phyloP scores from a whole-genome alignment of 2,113 vertebrate genomes.

The Equus przewalskii region DNA sequence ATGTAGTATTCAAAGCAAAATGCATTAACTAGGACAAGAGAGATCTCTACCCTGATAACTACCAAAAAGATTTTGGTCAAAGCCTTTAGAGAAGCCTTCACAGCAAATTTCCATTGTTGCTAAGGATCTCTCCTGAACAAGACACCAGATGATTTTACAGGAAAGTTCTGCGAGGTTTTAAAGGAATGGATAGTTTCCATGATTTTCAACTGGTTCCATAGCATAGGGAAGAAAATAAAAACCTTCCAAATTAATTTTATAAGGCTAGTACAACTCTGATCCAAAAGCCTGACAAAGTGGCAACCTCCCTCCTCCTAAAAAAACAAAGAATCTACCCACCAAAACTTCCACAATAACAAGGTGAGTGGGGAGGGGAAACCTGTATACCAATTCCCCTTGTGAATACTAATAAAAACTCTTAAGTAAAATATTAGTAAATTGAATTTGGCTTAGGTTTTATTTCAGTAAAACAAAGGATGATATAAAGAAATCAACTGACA shows the following conservation, averaged over 20 bases:
- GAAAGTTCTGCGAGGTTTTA: neutral
- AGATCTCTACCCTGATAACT: neutral
- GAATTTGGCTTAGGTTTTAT: neutral
- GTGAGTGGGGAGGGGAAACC: neutral
- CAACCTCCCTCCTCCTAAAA: neutral
- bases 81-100: neutral
- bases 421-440: conserved; percentile 20
- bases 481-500: conserved; percentile 12
- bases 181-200: neutral
- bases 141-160: neutral
- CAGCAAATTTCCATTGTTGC: neutral
- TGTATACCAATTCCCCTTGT: neutral
- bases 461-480: conserved; percentile 31
- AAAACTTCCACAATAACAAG: conserved; percentile 17
- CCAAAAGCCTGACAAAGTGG: neutral
- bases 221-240: neutral
- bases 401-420: conserved; percentile 19
- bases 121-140: conserved; percentile 11
- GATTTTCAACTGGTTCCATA: neutral
- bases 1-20: conserved; percentile 41
- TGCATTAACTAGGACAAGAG: neutral
- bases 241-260: conserved; percentile 26
- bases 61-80: neutral
- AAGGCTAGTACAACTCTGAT: neutral
- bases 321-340: neutral